Conservation (phyloP, 2,888 invertebrate genomes). For the Nasonia oneida region DNA sequence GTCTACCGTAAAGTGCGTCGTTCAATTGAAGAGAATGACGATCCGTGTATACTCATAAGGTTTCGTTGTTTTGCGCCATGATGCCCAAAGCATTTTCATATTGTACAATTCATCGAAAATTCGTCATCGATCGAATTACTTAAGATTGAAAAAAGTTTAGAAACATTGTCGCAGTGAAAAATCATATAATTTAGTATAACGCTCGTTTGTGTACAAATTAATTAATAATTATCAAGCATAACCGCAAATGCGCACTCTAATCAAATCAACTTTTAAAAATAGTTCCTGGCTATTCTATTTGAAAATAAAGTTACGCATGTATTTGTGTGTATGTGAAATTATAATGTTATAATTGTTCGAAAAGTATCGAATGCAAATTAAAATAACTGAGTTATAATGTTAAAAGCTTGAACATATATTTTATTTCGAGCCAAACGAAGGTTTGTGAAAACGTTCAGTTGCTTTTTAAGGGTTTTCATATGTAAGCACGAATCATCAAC, state of each 20-base stretch:
- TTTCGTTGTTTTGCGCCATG: conserved; percentile 34
- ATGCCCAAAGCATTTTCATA: conserved; percentile 39
- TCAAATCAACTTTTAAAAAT: conserved; percentile 28
- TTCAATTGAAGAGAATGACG: conserved; percentile 5
- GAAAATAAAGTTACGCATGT: background rate
- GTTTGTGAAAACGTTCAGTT: background rate
- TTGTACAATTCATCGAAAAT: conserved; percentile 35
- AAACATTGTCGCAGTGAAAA: background rate
- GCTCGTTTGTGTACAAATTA: background rate
- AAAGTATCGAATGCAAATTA: background rate
- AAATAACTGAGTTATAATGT: background rate
- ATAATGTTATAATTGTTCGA: background rate
- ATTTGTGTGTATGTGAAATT: background rate
- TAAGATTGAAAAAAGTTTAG: background rate
- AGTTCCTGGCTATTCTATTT: conserved; percentile 42
- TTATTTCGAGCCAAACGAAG: background rate
- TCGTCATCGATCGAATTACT: conserved; percentile 6
- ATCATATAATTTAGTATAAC: background rate
- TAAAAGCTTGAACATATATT: background rate
- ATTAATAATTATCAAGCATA: background rate
- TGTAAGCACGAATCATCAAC: conserved; percentile 3
- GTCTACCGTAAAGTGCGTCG: conserved; percentile 14
- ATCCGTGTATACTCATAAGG: background rate
- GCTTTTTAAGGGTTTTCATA: background rate
- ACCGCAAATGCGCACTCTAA: conserved; percentile 20